A percentile compares a stretch with the other conserved stretches of the same genome.
These are phyloP conservation scores for Eupithecia insigniata DNA, from an alignment of 2,888 invertebrate species.

Conservation along the genomic window DNA sequence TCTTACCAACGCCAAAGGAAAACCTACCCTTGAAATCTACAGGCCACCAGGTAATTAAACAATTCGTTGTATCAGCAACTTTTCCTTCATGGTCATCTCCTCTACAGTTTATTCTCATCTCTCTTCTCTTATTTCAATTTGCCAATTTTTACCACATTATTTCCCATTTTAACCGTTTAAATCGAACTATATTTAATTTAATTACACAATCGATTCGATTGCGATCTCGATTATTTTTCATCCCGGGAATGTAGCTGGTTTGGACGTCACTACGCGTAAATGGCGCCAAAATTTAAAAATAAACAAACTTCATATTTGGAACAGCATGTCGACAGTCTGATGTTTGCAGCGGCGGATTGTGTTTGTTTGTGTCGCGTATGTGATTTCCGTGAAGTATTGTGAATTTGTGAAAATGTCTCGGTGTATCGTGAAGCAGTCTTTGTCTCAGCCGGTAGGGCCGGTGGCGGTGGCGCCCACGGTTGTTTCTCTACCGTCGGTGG, in stretches of 20 bases:
- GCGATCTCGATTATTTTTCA: constrained; percentile 45
- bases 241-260: constrained; percentile 62
- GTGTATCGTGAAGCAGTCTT: constrained; percentile 79
- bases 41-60: constrained; percentile 89
- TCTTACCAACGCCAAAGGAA: constrained; percentile 87
- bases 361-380: constrained; percentile 55
- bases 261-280: constrained; percentile 67
- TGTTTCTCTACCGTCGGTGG: constrained; percentile 40
- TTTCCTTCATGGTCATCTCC: background rate
- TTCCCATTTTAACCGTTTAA: background rate
- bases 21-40: constrained; percentile 94
- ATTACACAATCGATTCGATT: constrained; percentile 10
- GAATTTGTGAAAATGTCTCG: constrained; percentile 67
- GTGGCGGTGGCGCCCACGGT: constrained; percentile 44
- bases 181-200: no score
- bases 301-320: constrained; percentile 81
- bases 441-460: constrained; percentile 61
- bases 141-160: background rate
- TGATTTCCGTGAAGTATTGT: constrained; percentile 47
- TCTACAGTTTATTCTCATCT: constrained; percentile 2
- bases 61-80: background rate
- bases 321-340: constrained; percentile 77
- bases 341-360: constrained; percentile 70
- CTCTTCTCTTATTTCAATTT: constrained; percentile 17
- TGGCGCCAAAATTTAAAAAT: constrained; percentile 83